Evolutionary conservation across 2,113 vertebrate species (phyloP), one percentile per base, ranked within the genome.

Genomic region (Halcyon malimbica): DNA sequence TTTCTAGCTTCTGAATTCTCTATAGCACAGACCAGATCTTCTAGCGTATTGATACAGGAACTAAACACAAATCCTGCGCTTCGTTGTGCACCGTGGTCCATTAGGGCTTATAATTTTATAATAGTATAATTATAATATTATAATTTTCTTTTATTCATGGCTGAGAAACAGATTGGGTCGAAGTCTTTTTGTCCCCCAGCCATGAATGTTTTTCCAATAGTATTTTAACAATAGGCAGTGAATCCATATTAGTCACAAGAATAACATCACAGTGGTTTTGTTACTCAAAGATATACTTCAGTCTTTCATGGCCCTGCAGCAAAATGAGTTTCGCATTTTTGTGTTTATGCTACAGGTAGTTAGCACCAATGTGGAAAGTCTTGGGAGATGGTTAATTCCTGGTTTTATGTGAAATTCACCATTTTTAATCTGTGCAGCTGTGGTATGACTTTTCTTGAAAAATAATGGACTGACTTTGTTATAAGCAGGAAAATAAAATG

Each of bases 231-330:
- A 92, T 56, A 54, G 50, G 29, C 41, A 79, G 56, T 81, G 73
- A 93, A 91, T 97, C 89, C 92, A 11, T 84, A 95, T 87, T 83
- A 93, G 85, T 94, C 92, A 94, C 79, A 89, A 91, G 64, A 93
- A 87, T 60, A 88, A 88, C 60, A 67, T 70, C 92, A 65, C 95
- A 96, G 67, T 67, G 76, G 91, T 79, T 81, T 78, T 87, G 39
- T 42, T 79, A 75, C 73, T 83, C 77, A 78, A 60, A 59, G 28
- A 65, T 26, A 35, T 9, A 4, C 29, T 53, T 65, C 24, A 93
- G 53, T 53, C 57, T 65, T 71, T 54, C 1, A 7, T 48, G 44
- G 59, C 20, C 10, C n/a, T 39, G 51, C 29, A 70, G 26, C 24
- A 14, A 57, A 64, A 64, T 5, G 39, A 46, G n/a, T 60, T 73